Evolutionary conservation across 1,140 invertebrate genomes (phyloP).

Genomic region (Pachyrhynchus sulphureomaculatus): DNA sequence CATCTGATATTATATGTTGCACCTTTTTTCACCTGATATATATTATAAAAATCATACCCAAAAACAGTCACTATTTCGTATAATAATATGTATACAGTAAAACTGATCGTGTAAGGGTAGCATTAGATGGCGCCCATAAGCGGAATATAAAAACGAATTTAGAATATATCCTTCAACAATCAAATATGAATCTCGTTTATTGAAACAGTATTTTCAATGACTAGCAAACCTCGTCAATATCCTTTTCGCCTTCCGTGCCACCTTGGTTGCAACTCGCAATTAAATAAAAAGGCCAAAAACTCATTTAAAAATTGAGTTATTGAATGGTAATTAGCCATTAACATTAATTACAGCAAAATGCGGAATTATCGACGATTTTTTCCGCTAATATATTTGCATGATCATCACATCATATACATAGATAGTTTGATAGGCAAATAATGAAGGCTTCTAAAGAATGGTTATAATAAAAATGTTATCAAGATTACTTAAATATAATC

Average conservation of each 20-base stretch:
- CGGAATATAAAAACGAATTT: too few relatives aligned
- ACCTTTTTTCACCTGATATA: too few relatives aligned
- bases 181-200: too few relatives aligned
- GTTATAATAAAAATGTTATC: neutral
- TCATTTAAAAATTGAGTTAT: conserved; percentile 1
- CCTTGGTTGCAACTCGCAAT: neutral
- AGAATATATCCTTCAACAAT: too few relatives aligned
- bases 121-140: too few relatives aligned
- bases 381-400: conserved; percentile 8
- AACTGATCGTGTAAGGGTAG: too few relatives aligned
- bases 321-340: neutral
- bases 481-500: too few relatives aligned
- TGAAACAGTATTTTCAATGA: too few relatives aligned
- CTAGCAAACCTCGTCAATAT: neutral
- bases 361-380: conserved; percentile 9
- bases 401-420: conserved; percentile 11
- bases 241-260: neutral
- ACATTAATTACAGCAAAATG: conserved; percentile 8
- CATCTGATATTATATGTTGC: too few relatives aligned
- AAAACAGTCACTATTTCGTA: too few relatives aligned
- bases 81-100: too few relatives aligned
- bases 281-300: neutral
- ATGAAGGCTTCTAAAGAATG: conserved; percentile 3
- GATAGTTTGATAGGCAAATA: neutral
- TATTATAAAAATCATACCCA: too few relatives aligned